Evolutionary conservation across 2,113 vertebrate species (phyloP), one percentile per base, ranked within the genome.

Genomic region (Pagrus major): DNA sequence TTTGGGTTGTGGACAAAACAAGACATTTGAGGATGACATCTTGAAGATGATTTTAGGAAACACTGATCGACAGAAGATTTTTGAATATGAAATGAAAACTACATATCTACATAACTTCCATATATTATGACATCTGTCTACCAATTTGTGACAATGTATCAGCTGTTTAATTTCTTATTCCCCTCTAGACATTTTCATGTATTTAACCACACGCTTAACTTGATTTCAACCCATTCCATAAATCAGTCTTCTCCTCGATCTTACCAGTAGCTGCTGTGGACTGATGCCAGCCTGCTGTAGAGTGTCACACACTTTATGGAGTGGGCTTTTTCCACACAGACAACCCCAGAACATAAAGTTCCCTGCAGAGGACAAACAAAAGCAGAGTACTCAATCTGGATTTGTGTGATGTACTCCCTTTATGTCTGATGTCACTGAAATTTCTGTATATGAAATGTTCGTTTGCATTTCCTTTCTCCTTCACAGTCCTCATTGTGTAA

Each of bases 341-440:
- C 97, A 97, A 39, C 96, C 96, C 98, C 98, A 99, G 86, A 99
- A 99, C 65, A 99, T 90, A 89, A 99, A 99, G 71, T 93, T 96
- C 56, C 98, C 98, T 99, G 86, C 47, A 92, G 67, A 58, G n/a
- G 41, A 76, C 27, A 66, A 64, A 76, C 15, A 77, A 25, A 27
- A 11, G 47, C 58, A 81, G 72, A 83, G 41, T n/a, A 27, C 5
- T 72, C 46, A 81, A 15, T 44, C 9, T 54, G 47, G 29, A 58
- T 29, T 8, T 23, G 8, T 56, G 49, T 27, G 4, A 2, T 39
- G 11, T 46, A 20, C 29, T 51, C 54, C 18, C 25, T 61, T 2
- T 20, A 7, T 29, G 31, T 42, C 55, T 27, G 18, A 37, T 14
- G 46, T 23, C 25, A 37, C 3, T 37, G 15, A 25, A 2, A 37